Evolutionary conservation across 2,888 invertebrate species (phyloP).

Genomic region (Chymomyza amoena): DNA sequence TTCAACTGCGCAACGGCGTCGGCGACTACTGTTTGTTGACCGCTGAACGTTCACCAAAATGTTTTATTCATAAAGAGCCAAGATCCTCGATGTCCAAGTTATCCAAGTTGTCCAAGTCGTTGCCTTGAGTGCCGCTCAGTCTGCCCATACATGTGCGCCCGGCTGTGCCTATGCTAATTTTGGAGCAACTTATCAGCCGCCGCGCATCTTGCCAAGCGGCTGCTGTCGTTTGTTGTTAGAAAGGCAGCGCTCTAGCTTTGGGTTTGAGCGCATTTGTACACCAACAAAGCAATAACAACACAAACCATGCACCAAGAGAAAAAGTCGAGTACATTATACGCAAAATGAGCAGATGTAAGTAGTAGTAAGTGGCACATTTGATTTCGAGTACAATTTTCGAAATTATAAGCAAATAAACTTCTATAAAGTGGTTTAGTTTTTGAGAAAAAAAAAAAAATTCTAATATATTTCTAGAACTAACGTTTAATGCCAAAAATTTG

Average conservation of each 20-base stretch:
- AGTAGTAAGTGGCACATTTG: no score
- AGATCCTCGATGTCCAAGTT: conserved; percentile 46
- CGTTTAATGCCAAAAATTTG: no score
- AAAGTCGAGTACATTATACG: no score
- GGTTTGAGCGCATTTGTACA: neutral
- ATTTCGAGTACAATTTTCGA: no score
- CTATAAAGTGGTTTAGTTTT: no score
- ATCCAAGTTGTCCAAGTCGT: conserved; percentile 9
- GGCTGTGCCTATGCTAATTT: conserved; percentile 62
- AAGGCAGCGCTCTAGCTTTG: conserved; percentile 8
- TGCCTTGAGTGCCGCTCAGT: conserved; percentile 41
- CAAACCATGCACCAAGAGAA: neutral
- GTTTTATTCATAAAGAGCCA: conserved; percentile 71
- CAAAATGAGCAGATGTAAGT: no score
- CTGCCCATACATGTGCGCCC: conserved; percentile 20
- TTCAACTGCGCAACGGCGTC: conserved; percentile 55
- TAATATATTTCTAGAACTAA: no score
- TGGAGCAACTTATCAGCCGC: conserved; percentile 59
- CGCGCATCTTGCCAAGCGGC: conserved; percentile 61
- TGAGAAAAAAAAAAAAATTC: no score
- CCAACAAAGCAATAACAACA: neutral
- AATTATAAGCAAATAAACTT: no score
- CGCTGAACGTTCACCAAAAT: conserved; percentile 40
- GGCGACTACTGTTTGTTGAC: neutral
- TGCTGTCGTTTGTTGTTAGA: conserved; percentile 47